Evolutionary conservation across 2,113 vertebrate genomes (phyloP).

Genomic region (Oreochromis spilurus): DNA sequence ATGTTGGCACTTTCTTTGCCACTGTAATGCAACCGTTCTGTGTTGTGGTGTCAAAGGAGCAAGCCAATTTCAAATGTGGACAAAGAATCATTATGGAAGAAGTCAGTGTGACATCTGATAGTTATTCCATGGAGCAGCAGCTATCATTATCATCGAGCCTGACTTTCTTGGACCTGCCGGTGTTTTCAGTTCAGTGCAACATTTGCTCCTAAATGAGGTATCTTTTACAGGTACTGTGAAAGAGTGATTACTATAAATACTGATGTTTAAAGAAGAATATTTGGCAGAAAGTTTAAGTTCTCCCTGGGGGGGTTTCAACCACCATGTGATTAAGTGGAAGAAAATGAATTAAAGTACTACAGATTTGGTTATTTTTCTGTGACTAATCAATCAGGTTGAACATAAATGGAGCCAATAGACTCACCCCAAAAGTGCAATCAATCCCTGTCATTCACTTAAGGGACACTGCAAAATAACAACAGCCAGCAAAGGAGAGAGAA

Average conservation of each 20-base stretch:
- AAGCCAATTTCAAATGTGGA: constrained; percentile 32
- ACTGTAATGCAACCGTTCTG: neutral
- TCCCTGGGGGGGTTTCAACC: neutral
- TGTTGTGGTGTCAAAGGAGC: constrained; percentile 28
- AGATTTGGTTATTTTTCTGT: neutral
- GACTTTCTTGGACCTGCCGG: neutral
- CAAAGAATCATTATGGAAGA: constrained; percentile 36
- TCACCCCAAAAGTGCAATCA: neutral
- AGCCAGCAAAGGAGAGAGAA: neutral
- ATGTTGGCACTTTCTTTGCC: neutral
- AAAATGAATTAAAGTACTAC: neutral
- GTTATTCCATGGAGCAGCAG: neutral
- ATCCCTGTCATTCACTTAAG: neutral
- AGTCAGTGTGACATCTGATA: constrained; percentile 30
- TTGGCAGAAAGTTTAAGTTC: neutral
- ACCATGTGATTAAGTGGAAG: neutral
- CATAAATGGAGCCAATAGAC: neutral
- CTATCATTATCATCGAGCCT: neutral
- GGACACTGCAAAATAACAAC: neutral
- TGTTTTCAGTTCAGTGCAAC: neutral
- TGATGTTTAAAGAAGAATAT: neutral
- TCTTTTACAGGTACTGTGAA: neutral
- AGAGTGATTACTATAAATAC: neutral
- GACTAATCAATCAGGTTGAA: neutral
- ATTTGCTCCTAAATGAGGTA: neutral